Conservation (phyloP, 2,888 invertebrate genomes). For the Xylocampa areola region DNA sequence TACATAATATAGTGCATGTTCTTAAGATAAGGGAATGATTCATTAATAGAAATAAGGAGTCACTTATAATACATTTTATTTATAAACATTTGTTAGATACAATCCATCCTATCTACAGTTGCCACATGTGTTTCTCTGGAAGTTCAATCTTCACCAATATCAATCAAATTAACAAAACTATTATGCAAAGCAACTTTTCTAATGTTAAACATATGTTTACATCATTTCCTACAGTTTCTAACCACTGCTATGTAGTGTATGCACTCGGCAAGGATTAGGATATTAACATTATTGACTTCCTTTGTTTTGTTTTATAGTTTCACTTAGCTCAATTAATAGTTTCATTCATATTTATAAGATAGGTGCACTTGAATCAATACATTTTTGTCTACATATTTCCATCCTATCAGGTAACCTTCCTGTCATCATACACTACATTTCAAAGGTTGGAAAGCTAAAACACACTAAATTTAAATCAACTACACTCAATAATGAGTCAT, state of each 20-base stretch:
- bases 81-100: slow-evolving; percentile 67
- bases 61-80: slow-evolving; percentile 76
- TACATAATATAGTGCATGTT: no score
- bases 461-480: slow-evolving; percentile 3
- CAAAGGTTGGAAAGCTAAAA: slow-evolving; percentile 1
- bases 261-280: not conserved
- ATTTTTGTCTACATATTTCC: no score
- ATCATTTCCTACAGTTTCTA: slow-evolving; percentile 25
- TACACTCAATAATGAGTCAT: slow-evolving; percentile 20
- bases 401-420: not conserved
- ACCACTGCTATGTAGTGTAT: slow-evolving; percentile 15
- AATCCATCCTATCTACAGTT: slow-evolving; percentile 77
- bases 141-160: slow-evolving; percentile 64
- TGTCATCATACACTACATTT: slow-evolving; percentile 15
- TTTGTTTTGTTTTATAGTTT: slow-evolving; percentile 9
- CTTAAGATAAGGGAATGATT: slow-evolving; percentile 8
- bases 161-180: slow-evolving; percentile 36
- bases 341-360: not conserved
- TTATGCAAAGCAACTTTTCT: slow-evolving; percentile 41
- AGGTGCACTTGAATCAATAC: not conserved
- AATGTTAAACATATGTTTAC: slow-evolving; percentile 34
- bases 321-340: not conserved
- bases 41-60: slow-evolving; percentile 41
- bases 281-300: slow-evolving; percentile 16
- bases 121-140: slow-evolving; percentile 78